These are phyloP conservation scores for Phoenicopterus ruber DNA, from an alignment of 2,113 vertebrate genomes.

Conservation along the genomic window DNA sequence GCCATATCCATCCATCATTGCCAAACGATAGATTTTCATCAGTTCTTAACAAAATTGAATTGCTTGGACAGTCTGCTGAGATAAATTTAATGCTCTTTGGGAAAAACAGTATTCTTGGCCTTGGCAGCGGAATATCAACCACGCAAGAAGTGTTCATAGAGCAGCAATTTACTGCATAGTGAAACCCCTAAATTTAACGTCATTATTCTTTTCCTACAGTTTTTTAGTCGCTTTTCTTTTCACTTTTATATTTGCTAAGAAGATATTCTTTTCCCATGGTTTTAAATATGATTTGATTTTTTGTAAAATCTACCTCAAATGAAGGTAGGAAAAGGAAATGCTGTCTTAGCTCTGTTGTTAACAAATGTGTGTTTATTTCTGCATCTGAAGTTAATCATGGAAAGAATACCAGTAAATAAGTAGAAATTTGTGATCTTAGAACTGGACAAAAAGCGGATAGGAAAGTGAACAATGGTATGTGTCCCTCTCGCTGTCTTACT, in stretches of 20 bases:
- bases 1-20: conserved; percentile 45
- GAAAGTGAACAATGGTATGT: fast-evolving
- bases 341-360: background rate
- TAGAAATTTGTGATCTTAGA: background rate
- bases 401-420: background rate
- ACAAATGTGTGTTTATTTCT: background rate
- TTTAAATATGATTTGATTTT: background rate
- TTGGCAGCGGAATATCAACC: conserved; percentile 54
- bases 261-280: background rate
- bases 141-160: background rate
- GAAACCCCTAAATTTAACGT: background rate
- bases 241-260: background rate
- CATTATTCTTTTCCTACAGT: background rate
- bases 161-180: background rate
- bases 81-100: conserved; percentile 67
- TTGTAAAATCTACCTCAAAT: background rate
- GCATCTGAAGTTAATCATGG: background rate
- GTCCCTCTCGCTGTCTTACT: background rate
- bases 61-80: conserved; percentile 60
- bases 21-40: conserved; percentile 68
- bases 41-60: conserved; percentile 66
- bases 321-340: background rate
- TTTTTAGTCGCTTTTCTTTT: background rate
- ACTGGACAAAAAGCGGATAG: background rate
- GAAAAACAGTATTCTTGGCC: conserved; percentile 46